Evolutionary conservation across 2,888 invertebrate species (phyloP), one percentile per base, ranked within the genome.

Genomic region (Monoplex corrugatus): DNA sequence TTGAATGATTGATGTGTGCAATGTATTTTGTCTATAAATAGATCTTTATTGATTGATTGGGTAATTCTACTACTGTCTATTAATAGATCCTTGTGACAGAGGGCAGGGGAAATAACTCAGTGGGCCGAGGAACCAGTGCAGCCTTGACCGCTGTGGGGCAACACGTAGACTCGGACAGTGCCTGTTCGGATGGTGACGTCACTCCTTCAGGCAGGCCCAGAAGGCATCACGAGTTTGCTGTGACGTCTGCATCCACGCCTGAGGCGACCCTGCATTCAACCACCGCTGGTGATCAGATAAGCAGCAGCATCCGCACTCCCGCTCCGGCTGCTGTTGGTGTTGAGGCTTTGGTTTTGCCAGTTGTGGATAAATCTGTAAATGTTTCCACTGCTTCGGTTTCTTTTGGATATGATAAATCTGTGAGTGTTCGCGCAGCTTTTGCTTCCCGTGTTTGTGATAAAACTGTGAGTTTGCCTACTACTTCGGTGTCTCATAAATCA

Each of bases 111-210:
- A 43, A 32, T 13, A 13, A 13, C 38, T 78, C 78, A 19, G 40
- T 19, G 28, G 6, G 6, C 68, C 68, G 68, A 68, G 19, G 28
- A 19, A n/a, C 28, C 6, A 28, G 68, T 5, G 35, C 8, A n/a
- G 32, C 72, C 44, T 2, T 45, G 57, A 23, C 45, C 0, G 50
- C 57, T 0, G 84, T 8, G 16, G 84, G 32, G 2, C 84, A 84
- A 57, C 45, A 84, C 5, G 38, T 84, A 10, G 84, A 50, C 57
- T 38, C 38, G 3, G 84, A 57, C 57, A 84, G 84, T 57, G 57
- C 35, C 57, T 84, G 57, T 28, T 57, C 84, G 0, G 84, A 84
- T 38, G 84, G 84, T 28, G 38, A 84, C 57, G 84, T 84, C 57
- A 19, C 32, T 0, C 50, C 35, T 1, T 84, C 84, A 35, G 0